Conservation (phyloP, 2,113 vertebrate genomes). For the Piliocolobus tephrosceles region DNA sequence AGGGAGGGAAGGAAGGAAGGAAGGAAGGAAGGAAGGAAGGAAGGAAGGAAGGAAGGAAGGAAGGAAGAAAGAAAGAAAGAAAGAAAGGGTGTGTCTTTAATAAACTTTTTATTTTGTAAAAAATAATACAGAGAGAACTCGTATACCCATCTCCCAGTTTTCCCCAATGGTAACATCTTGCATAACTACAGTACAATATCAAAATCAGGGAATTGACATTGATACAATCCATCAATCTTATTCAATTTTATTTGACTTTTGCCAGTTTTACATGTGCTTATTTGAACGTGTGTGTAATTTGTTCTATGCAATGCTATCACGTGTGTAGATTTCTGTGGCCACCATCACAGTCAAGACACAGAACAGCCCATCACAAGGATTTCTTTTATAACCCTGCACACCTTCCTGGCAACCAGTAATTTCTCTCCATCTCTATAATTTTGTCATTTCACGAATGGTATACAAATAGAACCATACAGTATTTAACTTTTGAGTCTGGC, state of each 20-base stretch:
- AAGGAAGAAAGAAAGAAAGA: too few relatives aligned
- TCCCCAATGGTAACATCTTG: not conserved
- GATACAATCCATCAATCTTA: not conserved
- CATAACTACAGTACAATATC: not conserved
- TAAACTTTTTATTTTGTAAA: not conserved
- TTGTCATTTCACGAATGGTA: constrained; percentile 55
- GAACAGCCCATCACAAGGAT: not conserved
- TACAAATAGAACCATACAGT: constrained; percentile 41
- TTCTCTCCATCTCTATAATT: constrained; percentile 53
- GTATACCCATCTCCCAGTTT: not conserved
- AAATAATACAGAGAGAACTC: not conserved
- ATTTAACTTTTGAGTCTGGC: not conserved
- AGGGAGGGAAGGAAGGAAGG: too few relatives aligned
- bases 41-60: too few relatives aligned
- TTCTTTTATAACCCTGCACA: not conserved
- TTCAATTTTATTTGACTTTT: not conserved
- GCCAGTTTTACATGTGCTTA: not conserved
- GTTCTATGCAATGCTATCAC: not conserved
- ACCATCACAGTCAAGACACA: not conserved
- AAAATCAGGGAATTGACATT: not conserved
- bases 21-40: fast-evolving
- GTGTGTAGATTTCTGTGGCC: not conserved
- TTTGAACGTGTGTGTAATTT: not conserved
- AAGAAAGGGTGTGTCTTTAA: not conserved
- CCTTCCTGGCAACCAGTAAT: constrained; percentile 36